These are phyloP conservation scores for Andrena cerasifolii DNA, from an alignment of 1,140 invertebrate genomes.

Conservation along the genomic window DNA sequence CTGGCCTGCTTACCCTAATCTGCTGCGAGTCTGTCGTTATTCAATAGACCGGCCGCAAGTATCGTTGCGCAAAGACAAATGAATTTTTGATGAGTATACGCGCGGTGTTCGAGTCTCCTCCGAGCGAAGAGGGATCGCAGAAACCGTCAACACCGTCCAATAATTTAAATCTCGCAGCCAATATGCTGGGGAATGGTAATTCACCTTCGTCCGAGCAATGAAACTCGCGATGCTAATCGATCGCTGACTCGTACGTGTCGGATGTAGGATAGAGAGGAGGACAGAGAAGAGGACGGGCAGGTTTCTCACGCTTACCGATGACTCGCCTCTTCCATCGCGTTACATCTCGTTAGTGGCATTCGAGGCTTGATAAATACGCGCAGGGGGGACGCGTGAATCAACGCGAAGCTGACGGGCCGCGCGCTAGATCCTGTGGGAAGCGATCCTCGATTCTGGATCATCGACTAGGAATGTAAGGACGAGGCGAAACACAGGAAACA, in stretches of 20 bases:
- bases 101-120: not conserved
- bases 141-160: not conserved
- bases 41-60: not conserved
- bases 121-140: not conserved
- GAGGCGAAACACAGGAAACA: constrained; percentile 54
- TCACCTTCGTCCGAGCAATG: not conserved
- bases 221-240: not conserved
- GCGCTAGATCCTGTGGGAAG: constrained; percentile 40
- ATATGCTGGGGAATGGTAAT: not conserved
- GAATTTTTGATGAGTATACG: constrained; percentile 16
- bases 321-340: constrained; percentile 38
- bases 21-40: constrained; percentile 2
- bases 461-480: constrained; percentile 76
- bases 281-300: not conserved
- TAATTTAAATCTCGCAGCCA: constrained; percentile 14
- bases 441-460: constrained; percentile 66
- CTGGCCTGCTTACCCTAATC: too few species aligned
- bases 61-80: constrained; percentile 41
- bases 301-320: constrained; percentile 56
- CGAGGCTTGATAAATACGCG: constrained; percentile 5
- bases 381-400: constrained; percentile 61
- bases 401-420: constrained; percentile 20
- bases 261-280: constrained; percentile 7
- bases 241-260: not conserved
- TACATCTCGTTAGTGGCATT: constrained; percentile 19